Conservation (phyloP, 2,113 vertebrate genomes). For the Sphaerodactylus townsendi region DNA sequence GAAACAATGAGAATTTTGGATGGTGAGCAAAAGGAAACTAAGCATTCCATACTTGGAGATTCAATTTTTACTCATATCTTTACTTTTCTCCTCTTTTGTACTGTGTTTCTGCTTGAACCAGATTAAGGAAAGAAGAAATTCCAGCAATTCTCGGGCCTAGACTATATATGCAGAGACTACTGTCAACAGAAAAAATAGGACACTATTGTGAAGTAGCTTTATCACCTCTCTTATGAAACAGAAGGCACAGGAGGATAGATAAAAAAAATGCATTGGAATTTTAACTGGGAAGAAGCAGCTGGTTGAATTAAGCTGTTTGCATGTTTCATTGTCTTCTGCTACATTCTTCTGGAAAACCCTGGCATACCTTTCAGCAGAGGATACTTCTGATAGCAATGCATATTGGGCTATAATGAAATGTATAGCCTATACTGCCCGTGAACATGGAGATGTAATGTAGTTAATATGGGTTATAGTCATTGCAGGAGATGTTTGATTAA, state of each 20-base stretch:
- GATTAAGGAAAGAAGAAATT: slow-evolving; percentile 45
- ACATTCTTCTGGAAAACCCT: neutral
- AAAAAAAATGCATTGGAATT: no score
- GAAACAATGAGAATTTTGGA: slow-evolving; percentile 60
- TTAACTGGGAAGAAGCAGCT: no score
- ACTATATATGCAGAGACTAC: neutral
- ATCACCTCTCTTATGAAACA: neutral
- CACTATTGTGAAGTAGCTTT: slow-evolving; percentile 37
- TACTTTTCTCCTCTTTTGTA: slow-evolving; percentile 51
- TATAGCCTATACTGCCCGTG: no score
- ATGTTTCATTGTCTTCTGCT: neutral
- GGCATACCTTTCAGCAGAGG: neutral
- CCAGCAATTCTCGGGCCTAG: slow-evolving; percentile 35
- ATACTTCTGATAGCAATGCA: no score
- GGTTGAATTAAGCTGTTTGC: neutral
- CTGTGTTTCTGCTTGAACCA: slow-evolving; percentile 9
- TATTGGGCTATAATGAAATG: no score
- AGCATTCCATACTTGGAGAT: slow-evolving; percentile 40
- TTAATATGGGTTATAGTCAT: no score
- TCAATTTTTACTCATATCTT: slow-evolving; percentile 25
- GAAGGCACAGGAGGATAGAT: no score
- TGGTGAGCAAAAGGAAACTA: slow-evolving; percentile 19
- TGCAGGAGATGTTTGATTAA: no score
- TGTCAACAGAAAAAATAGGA: neutral
- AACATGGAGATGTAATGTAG: no score